These are phyloP conservation scores for Siniperca undulata DNA, from an alignment of 2,797 vertebrate genomes.

Conservation along the genomic window DNA sequence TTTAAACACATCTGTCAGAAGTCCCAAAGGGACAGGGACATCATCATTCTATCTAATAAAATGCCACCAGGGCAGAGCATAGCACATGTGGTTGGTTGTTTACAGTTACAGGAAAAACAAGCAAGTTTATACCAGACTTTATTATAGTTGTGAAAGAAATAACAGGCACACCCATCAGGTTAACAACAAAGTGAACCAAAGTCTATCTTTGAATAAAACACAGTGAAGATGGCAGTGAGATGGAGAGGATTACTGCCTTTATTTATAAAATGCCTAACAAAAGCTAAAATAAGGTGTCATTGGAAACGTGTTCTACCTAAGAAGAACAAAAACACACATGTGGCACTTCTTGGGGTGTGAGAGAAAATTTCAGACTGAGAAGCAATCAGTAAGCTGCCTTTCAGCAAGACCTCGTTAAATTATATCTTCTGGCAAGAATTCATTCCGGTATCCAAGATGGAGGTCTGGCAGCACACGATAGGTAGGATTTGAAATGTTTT, in stretches of 20 bases:
- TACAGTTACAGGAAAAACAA: slow-evolving; percentile 8
- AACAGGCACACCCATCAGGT: slow-evolving; percentile 20
- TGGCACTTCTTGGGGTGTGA: slow-evolving; percentile 27
- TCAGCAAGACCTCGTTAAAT: background rate
- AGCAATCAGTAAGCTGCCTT: slow-evolving; percentile 12
- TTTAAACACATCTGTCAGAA: background rate
- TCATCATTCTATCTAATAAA: background rate
- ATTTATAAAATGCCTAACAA: slow-evolving; percentile 38
- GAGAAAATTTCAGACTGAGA: slow-evolving; percentile 4
- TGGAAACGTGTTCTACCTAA: slow-evolving; percentile 41
- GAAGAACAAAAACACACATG: slow-evolving; percentile 19
- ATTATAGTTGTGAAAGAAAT: slow-evolving; percentile 6
- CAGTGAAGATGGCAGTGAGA: slow-evolving; percentile 3
- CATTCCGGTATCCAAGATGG: background rate
- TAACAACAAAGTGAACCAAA: slow-evolving; percentile 22
- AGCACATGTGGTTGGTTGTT: background rate
- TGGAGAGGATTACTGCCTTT: slow-evolving; percentile 18
- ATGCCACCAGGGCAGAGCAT: background rate
- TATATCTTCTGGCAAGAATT: slow-evolving; percentile 12
- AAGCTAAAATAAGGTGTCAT: slow-evolving; percentile 32
- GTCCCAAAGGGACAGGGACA: background rate
- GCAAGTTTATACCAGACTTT: slow-evolving; percentile 1
- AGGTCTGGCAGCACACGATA: background rate
- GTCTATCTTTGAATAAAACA: slow-evolving; percentile 33
- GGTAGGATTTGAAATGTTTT: background rate